A percentile compares a stretch with the other conserved stretches of the same genome.
phyloP scores from a whole-genome alignment of 2,797 vertebrate genomes.

The Macroramphosus scolopax region DNA sequence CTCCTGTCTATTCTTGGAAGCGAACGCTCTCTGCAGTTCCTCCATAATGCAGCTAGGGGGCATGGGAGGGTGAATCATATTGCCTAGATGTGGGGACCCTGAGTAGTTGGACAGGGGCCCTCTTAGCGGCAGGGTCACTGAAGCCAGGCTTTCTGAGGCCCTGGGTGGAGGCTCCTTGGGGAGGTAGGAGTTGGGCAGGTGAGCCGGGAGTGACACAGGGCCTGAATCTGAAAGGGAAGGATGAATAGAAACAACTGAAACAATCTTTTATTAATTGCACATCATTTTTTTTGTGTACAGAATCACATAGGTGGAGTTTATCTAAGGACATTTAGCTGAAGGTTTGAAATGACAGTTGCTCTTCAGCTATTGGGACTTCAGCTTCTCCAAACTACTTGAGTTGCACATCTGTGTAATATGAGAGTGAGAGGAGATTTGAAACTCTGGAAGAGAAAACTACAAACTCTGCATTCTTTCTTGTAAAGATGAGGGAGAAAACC shows the following conservation, averaged over 20 bases:
- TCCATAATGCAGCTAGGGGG: constrained; percentile 96
- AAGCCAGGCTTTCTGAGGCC: constrained; percentile 66
- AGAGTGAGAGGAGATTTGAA: too few relatives aligned
- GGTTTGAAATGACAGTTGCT: too few relatives aligned
- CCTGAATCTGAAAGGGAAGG: constrained; percentile 65
- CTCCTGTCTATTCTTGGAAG: constrained; percentile 93
- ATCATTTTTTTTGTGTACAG: too few relatives aligned
- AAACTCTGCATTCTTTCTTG: too few relatives aligned
- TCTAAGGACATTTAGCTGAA: too few relatives aligned
- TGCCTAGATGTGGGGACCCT: constrained; percentile 86
- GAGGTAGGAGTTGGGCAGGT: constrained; percentile 80
- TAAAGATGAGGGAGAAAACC: too few relatives aligned
- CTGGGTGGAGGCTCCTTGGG: constrained; percentile 74
- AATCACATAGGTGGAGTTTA: too few relatives aligned
- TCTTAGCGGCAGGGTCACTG: constrained; percentile 72
- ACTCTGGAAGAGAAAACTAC: not conserved
- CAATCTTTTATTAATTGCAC: too few relatives aligned
- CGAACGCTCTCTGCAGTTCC: constrained; percentile 93
- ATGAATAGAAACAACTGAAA: too few relatives aligned
- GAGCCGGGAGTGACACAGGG: constrained; percentile 64
- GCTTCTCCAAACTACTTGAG: too few relatives aligned
- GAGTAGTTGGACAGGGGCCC: constrained; percentile 84
- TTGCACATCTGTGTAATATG: too few relatives aligned
- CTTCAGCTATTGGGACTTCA: too few relatives aligned
- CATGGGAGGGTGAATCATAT: constrained; percentile 91